Evolutionary conservation across 2,888 invertebrate species (phyloP).

Genomic region (Caenorhabditis parvicauda): DNA sequence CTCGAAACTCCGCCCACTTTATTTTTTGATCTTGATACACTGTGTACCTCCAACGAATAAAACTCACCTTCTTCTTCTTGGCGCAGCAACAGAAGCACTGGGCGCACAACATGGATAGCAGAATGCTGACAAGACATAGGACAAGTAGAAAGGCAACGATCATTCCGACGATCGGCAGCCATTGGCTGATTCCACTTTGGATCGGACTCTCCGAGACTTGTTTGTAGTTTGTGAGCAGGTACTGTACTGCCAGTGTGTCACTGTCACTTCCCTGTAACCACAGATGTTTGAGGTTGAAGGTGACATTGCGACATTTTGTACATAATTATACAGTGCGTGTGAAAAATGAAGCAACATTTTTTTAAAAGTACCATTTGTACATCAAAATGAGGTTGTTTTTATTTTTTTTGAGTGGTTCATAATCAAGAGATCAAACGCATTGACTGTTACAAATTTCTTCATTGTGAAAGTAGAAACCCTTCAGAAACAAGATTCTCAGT

Average conservation of each 20-base stretch:
- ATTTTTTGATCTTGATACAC: constrained; percentile 11
- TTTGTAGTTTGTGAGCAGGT: constrained; percentile 52
- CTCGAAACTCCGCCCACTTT: constrained; percentile 2
- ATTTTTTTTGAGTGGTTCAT: no score
- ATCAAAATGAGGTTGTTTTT: no score
- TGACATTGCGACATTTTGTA: not conserved
- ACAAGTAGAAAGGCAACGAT: constrained; percentile 53
- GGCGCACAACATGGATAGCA: constrained; percentile 47
- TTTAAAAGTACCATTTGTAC: no score
- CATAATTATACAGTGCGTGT: no score
- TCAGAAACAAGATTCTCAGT: no score
- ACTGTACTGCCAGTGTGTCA: constrained; percentile 49
- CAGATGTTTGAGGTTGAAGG: not conserved
- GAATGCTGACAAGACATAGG: constrained; percentile 47
- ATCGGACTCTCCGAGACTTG: constrained; percentile 44
- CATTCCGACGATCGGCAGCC: constrained; percentile 57
- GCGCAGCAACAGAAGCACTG: constrained; percentile 42
- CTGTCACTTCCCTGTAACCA: constrained; percentile 27
- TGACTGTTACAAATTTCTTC: no score
- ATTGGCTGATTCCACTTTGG: constrained; percentile 42
- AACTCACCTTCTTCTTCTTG: constrained; percentile 34
- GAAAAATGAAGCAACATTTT: no score
- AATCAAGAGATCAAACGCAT: no score
- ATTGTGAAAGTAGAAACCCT: no score
- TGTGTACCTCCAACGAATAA: not conserved